Evolutionary conservation across 1,140 invertebrate genomes (phyloP), one percentile per base, ranked within the genome.

Genomic region (Saccostrea glomerata): DNA sequence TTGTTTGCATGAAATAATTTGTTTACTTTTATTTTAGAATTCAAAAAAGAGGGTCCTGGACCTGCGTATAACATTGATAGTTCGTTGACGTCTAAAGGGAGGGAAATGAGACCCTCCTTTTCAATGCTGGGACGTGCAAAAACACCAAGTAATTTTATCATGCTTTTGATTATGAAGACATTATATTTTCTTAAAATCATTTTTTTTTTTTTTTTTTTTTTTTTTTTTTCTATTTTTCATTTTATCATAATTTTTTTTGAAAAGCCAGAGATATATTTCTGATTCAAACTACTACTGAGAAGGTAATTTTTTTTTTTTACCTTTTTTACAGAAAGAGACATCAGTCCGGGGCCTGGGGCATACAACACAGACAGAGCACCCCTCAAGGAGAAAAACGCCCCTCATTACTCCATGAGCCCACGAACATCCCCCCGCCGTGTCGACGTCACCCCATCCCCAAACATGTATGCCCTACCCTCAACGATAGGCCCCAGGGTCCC

Each of bases 341-440:
- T 86, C 11, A 91, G 84, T 63, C 90, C 92, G 15, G 92, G 90
- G 0, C 91, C 92, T 25, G 91, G 85, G 36, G 84, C 88, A 25
- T 91, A 92, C 88, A 87, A 89, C 20, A 89, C 83, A 20, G 90
- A 87, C 56, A 88, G 56, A 36, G 58, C 70, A 58, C 87, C 66
- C 30, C 15, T 86, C 17, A 83, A 60, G 17, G 89, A 90, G 73
- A 88, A 83, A 11, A 88, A 87, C 12, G 87, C 91, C n/a, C 92
- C 92, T 2, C 60, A 84, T 1, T 92, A 92, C 86, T 90, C 88
- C 60, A 63, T 92, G 56, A 90, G 92, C 66, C 89, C 90, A 2
- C 73, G 88, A 66, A 92, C 89, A 30, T 30, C 47, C 6, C 63
- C 66, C 23, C 30, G 87, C 13, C 87, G 86, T 23, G 60, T 87